Base-by-base conservation (phyloP, 2,888 invertebrate genomes). In the Hypercompe scribonia region DNA sequence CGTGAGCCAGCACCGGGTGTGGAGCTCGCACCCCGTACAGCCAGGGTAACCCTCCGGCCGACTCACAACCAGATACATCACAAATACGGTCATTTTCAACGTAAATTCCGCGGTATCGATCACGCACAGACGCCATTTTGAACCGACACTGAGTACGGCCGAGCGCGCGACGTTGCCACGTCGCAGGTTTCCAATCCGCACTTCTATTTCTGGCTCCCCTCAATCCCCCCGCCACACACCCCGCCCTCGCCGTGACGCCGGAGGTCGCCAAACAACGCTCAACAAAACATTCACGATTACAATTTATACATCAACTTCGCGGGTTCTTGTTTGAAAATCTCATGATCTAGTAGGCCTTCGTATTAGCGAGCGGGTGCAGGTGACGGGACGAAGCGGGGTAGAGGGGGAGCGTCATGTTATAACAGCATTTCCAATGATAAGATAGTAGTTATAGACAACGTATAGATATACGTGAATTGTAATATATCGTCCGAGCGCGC, bases 71-170 rank as follows among this genome's bases (percentile, higher is more conserved):
- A 92, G 90, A 93, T 91, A 90, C 86, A 93, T 92, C 95, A 95
- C 95, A 91, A 90, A 92, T 92, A 92, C 90, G 90, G 91, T 89
- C 93, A 94, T 94, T 95, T 94, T 91, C 88, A 91, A 94, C 93
- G 89, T 86, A 90, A 94, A 92, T 93, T 92, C 91, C 95, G 92
- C 95, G 89, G 93, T 95, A 95, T 95, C 94, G 95, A 95, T 95
- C 95, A 95, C 95, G 91, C 95, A 95, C 95, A 92, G 92, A 89
- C 95, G 95, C 95, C 95, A 95, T 95, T 95, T 95, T 95, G 95
- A 93, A 94, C 93, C 92, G 94, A 94, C 94, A 95, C 95, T 95
- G 93, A 94, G 90, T 86, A 81, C 87, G 86, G 85, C 83, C 85
- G 89, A 89, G 89, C 88, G 89, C 85, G 95, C 94, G 94, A 92